Evolutionary conservation across 1,140 invertebrate genomes (phyloP).

Genomic region (Antheraea mylitta): DNA sequence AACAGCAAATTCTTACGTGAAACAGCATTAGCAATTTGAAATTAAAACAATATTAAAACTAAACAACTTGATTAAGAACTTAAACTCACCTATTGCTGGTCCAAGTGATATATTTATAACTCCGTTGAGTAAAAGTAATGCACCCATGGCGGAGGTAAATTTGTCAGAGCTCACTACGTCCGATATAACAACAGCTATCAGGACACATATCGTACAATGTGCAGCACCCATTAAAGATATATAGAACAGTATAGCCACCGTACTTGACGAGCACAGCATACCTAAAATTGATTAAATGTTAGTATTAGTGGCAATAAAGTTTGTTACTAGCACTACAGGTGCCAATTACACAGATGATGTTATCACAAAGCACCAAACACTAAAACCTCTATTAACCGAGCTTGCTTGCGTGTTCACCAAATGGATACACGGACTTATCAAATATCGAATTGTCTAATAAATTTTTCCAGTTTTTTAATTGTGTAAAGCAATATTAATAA

Average conservation of each 20-base stretch:
- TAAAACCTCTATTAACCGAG: too few relatives aligned
- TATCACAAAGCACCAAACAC: too few relatives aligned
- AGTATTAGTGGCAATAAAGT: not conserved
- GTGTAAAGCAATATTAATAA: too few relatives aligned
- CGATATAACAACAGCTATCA: slow-evolving; percentile 45
- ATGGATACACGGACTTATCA: too few relatives aligned
- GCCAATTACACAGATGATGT: too few relatives aligned
- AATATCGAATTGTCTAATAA: too few relatives aligned
- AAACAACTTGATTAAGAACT: not conserved
- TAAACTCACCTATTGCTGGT: slow-evolving; percentile 47
- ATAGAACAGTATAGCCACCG: slow-evolving; percentile 32
- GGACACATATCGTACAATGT: slow-evolving; percentile 33
- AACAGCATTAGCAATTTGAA: too few relatives aligned
- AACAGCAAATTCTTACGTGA: too few relatives aligned
- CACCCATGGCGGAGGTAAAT: slow-evolving; percentile 48
- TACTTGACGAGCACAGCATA: slow-evolving; percentile 47
- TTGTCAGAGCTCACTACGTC: slow-evolving; percentile 40
- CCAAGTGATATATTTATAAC: slow-evolving; percentile 37
- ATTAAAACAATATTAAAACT: not conserved
- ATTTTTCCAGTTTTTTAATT: too few relatives aligned
- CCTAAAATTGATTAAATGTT: slow-evolving; percentile 33
- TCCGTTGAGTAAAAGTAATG: slow-evolving; percentile 43
- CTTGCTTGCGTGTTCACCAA: too few relatives aligned
- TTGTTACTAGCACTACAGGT: too few relatives aligned
- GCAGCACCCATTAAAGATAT: slow-evolving; percentile 44